A percentile compares a stretch with the other conserved stretches of the same genome.
Evolutionary conservation across 2,797 vertebrate genomes (phyloP).

Genomic region (Trichosurus vulpecula): DNA sequence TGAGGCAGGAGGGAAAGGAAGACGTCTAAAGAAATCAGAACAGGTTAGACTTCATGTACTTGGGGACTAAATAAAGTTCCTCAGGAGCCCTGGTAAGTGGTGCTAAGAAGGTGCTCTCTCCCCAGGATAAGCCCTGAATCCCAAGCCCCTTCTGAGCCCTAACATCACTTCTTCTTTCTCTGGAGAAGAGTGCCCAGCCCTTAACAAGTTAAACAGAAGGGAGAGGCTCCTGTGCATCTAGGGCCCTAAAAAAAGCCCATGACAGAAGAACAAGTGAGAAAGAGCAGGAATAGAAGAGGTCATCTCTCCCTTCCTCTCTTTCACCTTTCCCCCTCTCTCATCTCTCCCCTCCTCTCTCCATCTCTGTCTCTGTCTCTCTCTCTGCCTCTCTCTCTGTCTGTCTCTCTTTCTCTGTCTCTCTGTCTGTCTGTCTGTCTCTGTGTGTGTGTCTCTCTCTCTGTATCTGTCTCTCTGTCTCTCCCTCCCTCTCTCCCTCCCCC

Average conservation of each 20-base stretch:
- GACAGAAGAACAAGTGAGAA: conserved; percentile 25
- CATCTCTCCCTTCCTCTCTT: neutral
- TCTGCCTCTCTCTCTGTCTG: too few species aligned
- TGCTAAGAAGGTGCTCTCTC: conserved; percentile 3
- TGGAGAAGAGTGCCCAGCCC: conserved; percentile 13
- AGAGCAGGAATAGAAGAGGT: neutral
- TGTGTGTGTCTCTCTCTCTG: too few species aligned
- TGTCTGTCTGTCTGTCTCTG: neutral
- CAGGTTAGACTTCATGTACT: neutral
- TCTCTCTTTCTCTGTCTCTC: too few species aligned
- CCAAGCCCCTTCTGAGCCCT: conserved; percentile 20
- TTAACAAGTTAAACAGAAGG: neutral
- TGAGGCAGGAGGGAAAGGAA: neutral
- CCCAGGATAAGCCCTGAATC: conserved; percentile 15
- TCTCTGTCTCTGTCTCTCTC: neutral
- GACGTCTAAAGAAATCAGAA: neutral
- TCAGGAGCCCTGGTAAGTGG: neutral
- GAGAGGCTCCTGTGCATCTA: neutral
- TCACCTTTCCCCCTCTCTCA: neutral
- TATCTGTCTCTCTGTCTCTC: neutral
- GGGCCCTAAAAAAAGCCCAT: neutral
- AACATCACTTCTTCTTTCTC: conserved; percentile 28
- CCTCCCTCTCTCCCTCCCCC: too few species aligned
- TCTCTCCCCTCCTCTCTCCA: too few species aligned
- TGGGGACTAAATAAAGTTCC: neutral